Base-by-base conservation (phyloP, 2,888 invertebrate species). In the Timandra comae region DNA sequence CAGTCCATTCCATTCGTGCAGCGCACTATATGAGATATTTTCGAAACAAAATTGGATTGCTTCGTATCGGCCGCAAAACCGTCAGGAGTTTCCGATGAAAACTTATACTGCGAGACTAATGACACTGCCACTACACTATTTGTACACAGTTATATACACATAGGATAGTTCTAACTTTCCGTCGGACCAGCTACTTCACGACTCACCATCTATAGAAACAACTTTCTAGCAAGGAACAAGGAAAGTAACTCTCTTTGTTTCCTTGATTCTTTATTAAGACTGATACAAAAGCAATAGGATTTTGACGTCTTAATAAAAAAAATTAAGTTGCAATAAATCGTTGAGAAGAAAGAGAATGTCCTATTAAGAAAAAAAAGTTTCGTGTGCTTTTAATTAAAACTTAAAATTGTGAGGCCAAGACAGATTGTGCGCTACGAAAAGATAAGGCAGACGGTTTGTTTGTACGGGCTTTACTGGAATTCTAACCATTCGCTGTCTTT, bases 11-110 rank as follows among this genome's bases (percentile, higher is more conserved):
- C 6, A 16, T 56, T 57, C 49, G 55, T 57, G 50, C 52, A 55
- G 47, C 37, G 59, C 53, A 49, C 41, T 51, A 30, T 35, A 33
- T 35, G 34, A 36, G 39, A 53, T 60, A 68, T 68, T 70, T 77
- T 69, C 63, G 60, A 66, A 52, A 63, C 65, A 63, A 74, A 76
- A 80, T 81, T 73, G 68, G 65, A 78, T 77, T 74, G 70, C 51
- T 48, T 68, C 54, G 61, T 63, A 64, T 63, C 56, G 58, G 59
- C 56, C 51, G 47, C 55, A 43, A 49, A 49, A 54, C 64, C 56
- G 57, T 51, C 54, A 45, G 45, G 46, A 64, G 56, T 60, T 63
- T 47, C 55, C 48, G 54, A 55, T 54, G 53, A 61, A 70, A 71
- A 66, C 69, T 70, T 64, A 57, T 64, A 65, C 52, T 49, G 43